Percentiles rank a stretch among this genome's conserved stretches.
Evolutionary conservation across 2,888 invertebrate species (phyloP).

Genomic region (Biston stratarius): DNA sequence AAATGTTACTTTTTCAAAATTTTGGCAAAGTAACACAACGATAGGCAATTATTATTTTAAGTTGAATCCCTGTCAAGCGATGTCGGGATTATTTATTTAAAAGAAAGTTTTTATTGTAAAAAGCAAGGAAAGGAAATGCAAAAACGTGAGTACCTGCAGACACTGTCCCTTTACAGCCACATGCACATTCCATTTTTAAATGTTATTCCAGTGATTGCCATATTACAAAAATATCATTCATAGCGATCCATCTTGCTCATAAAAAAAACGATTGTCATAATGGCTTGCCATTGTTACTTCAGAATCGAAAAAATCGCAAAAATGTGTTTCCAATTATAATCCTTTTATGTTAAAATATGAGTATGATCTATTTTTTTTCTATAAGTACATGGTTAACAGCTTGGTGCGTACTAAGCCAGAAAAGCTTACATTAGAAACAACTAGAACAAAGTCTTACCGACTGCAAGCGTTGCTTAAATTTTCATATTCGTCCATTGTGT

Average conservation of each 20-base stretch:
- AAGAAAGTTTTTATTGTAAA: conserved; percentile 86
- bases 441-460: too few species aligned
- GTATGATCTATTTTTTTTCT: conserved; percentile 42
- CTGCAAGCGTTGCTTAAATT: too few species aligned
- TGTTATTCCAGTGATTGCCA: conserved; percentile 70
- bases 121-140: conserved; percentile 85
- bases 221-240: conserved; percentile 73
- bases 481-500: too few species aligned
- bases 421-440: neutral
- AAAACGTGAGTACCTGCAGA: conserved; percentile 80
- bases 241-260: conserved; percentile 59
- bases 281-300: conserved; percentile 62
- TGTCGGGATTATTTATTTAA: conserved; percentile 85
- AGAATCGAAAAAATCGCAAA: conserved; percentile 48
- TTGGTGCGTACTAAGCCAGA: too few species aligned
- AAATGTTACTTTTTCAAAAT: conserved; percentile 6
- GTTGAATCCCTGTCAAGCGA: conserved; percentile 81
- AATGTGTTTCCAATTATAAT: conserved; percentile 66
- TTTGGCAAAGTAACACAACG: conserved; percentile 47
- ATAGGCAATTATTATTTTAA: conserved; percentile 80
- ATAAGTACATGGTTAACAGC: too few species aligned
- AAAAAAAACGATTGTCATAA: conserved; percentile 73
- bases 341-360: conserved; percentile 63
- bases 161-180: conserved; percentile 82
- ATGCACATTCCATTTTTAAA: conserved; percentile 79